Base-by-base conservation (phyloP, 2,888 invertebrate genomes). In the Spatulosminthurus flaviceps region DNA sequence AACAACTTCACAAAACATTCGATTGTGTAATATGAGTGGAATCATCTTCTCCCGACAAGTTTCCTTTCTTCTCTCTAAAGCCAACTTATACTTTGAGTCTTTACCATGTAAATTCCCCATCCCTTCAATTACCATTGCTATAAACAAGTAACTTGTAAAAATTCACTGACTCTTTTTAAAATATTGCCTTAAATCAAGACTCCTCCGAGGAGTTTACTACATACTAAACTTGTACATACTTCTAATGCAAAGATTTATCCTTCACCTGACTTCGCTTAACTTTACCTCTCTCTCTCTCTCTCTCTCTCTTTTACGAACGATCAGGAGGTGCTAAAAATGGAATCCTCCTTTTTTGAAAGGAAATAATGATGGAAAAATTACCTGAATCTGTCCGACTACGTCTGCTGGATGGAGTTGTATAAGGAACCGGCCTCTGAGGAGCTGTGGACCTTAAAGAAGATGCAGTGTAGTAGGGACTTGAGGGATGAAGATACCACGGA, bases 401-500 rank as follows among this genome's bases (percentile, higher is more conserved):
- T 77, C 83, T 84, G 13, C 75, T 64, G 0, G 79, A 51, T 24
- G 78, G 70, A 67, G 41, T 76, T 19, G 77, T 79, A 41, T 81
- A 81, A 5, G 81, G 71, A 19, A 82, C 73, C 22, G 82, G 78
- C 43, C 82, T 79, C 66, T 66, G 76, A 13, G 80, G 51, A 43
- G 79, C 26, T 19, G 80, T 51, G 72, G 81, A 43, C 28, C 81
- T 75, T 29, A 80, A 2, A 21, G 79, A 22, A 69, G 82, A 61
- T 9, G 83, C 42, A 0, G 82, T 72, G 70, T 84, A 84, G 61
- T 84, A 84, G 0, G 82, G 76, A 74, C 81, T 83, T 1, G 83
- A 81, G 21, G 81, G 83, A 70, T 84, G 83, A 5, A 84, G 60
- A 73, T 82, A 83, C 82, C 83, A 84, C 0, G 84, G 82, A n/a